Conservation (phyloP, 2,797 vertebrate species). For the Coluber constrictor region DNA sequence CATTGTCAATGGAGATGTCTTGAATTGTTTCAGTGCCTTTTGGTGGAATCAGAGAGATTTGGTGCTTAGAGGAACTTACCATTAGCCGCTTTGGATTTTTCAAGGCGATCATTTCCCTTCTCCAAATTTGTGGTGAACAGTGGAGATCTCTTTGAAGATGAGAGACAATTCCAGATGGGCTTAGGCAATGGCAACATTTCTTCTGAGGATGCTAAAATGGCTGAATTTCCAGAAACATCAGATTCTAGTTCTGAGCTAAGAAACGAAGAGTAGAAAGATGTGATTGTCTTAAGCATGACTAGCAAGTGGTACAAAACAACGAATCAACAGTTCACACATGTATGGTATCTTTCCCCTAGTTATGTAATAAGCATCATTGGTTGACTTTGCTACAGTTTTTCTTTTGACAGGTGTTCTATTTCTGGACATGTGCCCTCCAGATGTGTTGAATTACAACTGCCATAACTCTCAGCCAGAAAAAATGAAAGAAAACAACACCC, state of each 20-base stretch:
- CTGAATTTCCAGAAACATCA: background rate
- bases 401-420: background rate
- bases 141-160: slow-evolving; percentile 8
- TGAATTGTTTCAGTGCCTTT: background rate
- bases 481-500: background rate
- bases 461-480: background rate
- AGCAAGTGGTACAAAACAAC: accelerated
- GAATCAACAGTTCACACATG: background rate
- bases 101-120: background rate
- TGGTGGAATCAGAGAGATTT: background rate
- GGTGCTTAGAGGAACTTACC: slow-evolving; percentile 58
- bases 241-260: slow-evolving; percentile 70
- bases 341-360: background rate
- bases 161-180: accelerated
- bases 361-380: background rate
- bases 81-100: slow-evolving; percentile 45
- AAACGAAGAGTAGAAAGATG: background rate
- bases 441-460: background rate
- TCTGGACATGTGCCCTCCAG: background rate
- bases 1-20: background rate
- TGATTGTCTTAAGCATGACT: background rate
- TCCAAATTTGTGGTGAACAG: background rate
- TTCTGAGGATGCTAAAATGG: background rate
- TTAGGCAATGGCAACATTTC: background rate
- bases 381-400: background rate